phyloP scores from a whole-genome alignment of 2,113 vertebrate genomes.

The Sylvicapra grimmia region DNA sequence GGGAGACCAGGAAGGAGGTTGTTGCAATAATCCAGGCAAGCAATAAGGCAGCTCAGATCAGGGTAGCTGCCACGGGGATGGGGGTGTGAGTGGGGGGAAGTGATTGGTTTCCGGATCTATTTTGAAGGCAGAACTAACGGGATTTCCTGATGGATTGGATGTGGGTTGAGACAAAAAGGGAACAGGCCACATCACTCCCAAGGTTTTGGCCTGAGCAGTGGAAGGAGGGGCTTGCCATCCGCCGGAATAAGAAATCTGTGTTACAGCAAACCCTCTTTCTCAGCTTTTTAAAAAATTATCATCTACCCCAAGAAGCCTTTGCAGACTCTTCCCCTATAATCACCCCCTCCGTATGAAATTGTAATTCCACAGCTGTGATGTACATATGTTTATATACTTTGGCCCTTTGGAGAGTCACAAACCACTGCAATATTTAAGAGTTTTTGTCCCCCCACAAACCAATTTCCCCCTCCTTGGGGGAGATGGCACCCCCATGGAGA shows the following conservation, averaged over 20 bases:
- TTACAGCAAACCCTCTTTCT: background rate
- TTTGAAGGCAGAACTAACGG: background rate
- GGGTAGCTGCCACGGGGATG: background rate
- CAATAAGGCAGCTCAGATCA: background rate
- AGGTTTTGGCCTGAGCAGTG: background rate
- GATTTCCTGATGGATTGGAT: slow-evolving; percentile 14
- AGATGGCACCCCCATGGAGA: background rate
- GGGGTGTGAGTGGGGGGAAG: background rate
- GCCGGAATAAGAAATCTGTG: background rate
- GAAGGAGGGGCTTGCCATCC: background rate
- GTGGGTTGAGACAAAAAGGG: background rate
- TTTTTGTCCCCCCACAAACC: background rate
- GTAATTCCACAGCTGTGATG: background rate
- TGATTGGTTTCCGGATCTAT: background rate
- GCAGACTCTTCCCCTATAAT: background rate
- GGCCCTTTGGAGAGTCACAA: background rate
- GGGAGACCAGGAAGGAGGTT: background rate
- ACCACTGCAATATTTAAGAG: background rate
- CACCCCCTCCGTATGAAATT: background rate
- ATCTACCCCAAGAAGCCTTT: background rate
- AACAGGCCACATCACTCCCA: background rate
- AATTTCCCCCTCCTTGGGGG: background rate
- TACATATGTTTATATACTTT: background rate
- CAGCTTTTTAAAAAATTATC: background rate
- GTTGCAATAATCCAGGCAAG: background rate